Evolutionary conservation across 2,113 vertebrate species (phyloP).

Genomic region (Xenopus laevis): DNA sequence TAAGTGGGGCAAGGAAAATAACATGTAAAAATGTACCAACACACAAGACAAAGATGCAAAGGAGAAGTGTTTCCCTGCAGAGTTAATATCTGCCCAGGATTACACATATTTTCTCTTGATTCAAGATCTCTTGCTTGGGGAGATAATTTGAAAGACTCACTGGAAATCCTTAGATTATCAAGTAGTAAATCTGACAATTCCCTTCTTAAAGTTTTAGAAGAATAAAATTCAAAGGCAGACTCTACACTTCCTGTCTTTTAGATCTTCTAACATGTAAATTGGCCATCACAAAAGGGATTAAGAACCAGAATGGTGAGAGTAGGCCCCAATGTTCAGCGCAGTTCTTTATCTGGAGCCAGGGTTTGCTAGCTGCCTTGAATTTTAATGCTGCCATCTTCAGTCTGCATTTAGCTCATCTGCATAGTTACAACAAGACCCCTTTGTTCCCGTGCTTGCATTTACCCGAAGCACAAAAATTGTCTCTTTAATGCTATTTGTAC

Average conservation of each 20-base stretch:
- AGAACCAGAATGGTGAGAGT: conserved; percentile 59
- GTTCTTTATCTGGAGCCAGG: conserved; percentile 56
- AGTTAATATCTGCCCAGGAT: too few relatives aligned
- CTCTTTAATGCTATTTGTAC: conserved; percentile 54
- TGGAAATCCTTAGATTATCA: conserved; percentile 49
- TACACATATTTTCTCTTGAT: too few relatives aligned
- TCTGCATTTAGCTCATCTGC: conserved; percentile 54
- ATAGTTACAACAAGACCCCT: conserved; percentile 68
- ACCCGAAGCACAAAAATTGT: conserved; percentile 60
- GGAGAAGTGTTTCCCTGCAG: too few relatives aligned
- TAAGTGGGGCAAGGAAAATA: too few relatives aligned
- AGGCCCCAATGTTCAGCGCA: conserved; percentile 63
- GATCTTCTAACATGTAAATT: conserved; percentile 75
- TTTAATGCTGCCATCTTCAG: conserved; percentile 66
- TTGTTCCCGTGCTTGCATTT: conserved; percentile 65
- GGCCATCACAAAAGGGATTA: conserved; percentile 73
- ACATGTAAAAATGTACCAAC: too few relatives aligned
- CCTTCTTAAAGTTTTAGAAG: conserved; percentile 52
- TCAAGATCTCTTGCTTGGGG: too few relatives aligned
- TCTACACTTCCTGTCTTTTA: conserved; percentile 74
- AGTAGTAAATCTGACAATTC: conserved; percentile 54
- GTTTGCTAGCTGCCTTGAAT: conserved; percentile 66
- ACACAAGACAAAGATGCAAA: too few relatives aligned
- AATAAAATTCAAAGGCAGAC: too few relatives aligned
- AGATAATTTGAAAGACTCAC: conserved; percentile 36